These are phyloP conservation scores for Crambe crambe DNA, from an alignment of 37 sponge, comb jelly and placozoan species.

Conservation along the genomic window DNA sequence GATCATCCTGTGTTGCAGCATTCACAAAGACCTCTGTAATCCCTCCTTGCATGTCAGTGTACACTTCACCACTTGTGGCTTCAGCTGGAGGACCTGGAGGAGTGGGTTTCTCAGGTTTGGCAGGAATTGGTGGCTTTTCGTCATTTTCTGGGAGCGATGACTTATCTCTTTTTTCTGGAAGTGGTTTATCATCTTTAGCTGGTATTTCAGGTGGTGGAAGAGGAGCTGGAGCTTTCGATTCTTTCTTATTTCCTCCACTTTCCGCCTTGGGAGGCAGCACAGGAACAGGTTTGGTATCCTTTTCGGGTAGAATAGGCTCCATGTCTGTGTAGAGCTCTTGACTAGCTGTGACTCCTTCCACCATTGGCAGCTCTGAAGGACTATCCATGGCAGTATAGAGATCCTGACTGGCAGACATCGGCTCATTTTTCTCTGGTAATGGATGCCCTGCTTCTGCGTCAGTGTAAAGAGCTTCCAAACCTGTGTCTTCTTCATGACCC, in stretches of 20 bases:
- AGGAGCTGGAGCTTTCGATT: neutral
- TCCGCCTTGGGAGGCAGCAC: neutral
- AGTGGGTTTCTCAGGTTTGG: neutral
- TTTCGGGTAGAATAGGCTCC: neutral
- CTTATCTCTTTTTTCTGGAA: neutral
- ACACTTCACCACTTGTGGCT: slow-evolving; percentile 7
- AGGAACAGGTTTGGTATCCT: neutral
- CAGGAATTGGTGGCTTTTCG: slow-evolving; percentile 2
- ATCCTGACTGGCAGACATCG: slow-evolving; percentile 12
- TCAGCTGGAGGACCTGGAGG: slow-evolving; percentile 14
- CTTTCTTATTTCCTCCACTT: neutral
- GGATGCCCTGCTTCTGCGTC: neutral
- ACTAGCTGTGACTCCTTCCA: neutral
- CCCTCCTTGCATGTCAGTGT: slow-evolving; percentile 19
- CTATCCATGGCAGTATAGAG: slow-evolving; percentile 36
- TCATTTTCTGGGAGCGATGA: slow-evolving; percentile 4
- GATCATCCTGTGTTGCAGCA: slow-evolving; percentile 15
- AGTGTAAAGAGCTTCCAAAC: neutral
- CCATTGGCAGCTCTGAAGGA: neutral
- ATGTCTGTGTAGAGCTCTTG: neutral
- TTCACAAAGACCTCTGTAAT: slow-evolving; percentile 31
- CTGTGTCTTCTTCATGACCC: neutral
- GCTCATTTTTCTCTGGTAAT: neutral
- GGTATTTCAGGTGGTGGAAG: too few species aligned
- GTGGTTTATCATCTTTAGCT: slow-evolving; percentile 8